phyloP scores from a whole-genome alignment of 2,888 invertebrate genomes.

The Drosophila hamatofila region DNA sequence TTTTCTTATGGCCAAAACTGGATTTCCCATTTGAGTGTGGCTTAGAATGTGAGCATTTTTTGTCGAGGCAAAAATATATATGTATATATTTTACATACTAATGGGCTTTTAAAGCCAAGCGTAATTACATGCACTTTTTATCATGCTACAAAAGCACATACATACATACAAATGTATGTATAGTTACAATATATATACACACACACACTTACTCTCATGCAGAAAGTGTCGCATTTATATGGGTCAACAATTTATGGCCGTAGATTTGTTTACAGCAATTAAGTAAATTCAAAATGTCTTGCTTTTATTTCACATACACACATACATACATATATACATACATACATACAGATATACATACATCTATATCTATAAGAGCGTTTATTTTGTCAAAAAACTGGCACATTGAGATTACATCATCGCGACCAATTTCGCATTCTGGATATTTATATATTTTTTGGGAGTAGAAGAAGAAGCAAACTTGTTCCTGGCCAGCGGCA shows the following conservation, averaged over 20 bases:
- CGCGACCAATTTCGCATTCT: constrained; percentile 50
- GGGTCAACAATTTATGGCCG: constrained; percentile 77
- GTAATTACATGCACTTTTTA: constrained; percentile 80
- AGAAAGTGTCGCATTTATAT: constrained; percentile 75
- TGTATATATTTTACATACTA: constrained; percentile 68
- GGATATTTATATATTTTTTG: constrained; percentile 37
- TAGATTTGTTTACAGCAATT: constrained; percentile 75
- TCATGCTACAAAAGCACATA: constrained; percentile 37
- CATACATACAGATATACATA: background rate
- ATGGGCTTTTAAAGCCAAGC: constrained; percentile 67
- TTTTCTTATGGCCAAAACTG: constrained; percentile 78
- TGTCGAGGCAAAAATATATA: constrained; percentile 27
- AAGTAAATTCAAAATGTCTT: constrained; percentile 64
- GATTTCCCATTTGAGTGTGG: constrained; percentile 69
- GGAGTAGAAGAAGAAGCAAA: constrained; percentile 40
- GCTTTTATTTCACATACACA: constrained; percentile 12
- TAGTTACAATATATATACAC: constrained; percentile 1
- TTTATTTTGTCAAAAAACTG: constrained; percentile 61
- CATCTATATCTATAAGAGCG: background rate
- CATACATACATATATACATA: background rate
- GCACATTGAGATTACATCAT: constrained; percentile 76
- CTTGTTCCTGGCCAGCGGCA: constrained; percentile 52
- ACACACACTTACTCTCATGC: constrained; percentile 16
- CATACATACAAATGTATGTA: background rate
- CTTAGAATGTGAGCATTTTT: constrained; percentile 72